These are phyloP conservation scores for Enteromius unitaeniatus DNA, from an alignment of 2,797 vertebrate species.

Conservation along the genomic window DNA sequence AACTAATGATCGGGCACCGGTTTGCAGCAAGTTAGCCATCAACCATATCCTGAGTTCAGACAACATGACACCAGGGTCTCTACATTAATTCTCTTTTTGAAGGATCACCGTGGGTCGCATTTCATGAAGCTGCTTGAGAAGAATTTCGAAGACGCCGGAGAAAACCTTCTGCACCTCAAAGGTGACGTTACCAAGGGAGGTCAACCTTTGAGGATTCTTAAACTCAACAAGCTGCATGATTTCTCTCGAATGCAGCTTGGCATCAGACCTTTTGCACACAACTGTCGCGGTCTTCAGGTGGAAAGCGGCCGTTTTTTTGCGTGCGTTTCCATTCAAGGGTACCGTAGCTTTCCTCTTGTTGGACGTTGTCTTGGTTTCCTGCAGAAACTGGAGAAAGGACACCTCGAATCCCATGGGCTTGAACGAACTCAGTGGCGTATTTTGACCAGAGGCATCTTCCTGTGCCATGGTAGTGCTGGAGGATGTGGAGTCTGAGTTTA, in stretches of 20 bases:
- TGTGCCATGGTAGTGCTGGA: constrained; percentile 67
- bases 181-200: constrained; percentile 84
- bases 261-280: constrained; percentile 58
- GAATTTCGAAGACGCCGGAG: constrained; percentile 78
- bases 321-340: constrained; percentile 65
- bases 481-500: constrained; percentile 80
- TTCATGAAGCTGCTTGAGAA: constrained; percentile 94
- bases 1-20: constrained; percentile 3
- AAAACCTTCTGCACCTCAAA: constrained; percentile 86
- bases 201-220: constrained; percentile 86
- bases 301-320: constrained; percentile 72
- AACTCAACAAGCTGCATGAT: constrained; percentile 82
- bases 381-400: constrained; percentile 95
- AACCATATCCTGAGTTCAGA: constrained; percentile 71
- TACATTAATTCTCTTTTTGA: constrained; percentile 71
- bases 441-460: constrained; percentile 77
- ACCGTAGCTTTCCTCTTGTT: constrained; percentile 53
- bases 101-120: constrained; percentile 89
- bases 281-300: constrained; percentile 60
- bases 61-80: constrained; percentile 55
- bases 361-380: constrained; percentile 89
- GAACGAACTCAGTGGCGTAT: constrained; percentile 86
- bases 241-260: constrained; percentile 71
- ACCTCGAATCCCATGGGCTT: constrained; percentile 98
- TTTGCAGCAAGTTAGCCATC: constrained; percentile 64